Conservation (phyloP, 2,888 invertebrate genomes). For the Carabus problematicus region DNA sequence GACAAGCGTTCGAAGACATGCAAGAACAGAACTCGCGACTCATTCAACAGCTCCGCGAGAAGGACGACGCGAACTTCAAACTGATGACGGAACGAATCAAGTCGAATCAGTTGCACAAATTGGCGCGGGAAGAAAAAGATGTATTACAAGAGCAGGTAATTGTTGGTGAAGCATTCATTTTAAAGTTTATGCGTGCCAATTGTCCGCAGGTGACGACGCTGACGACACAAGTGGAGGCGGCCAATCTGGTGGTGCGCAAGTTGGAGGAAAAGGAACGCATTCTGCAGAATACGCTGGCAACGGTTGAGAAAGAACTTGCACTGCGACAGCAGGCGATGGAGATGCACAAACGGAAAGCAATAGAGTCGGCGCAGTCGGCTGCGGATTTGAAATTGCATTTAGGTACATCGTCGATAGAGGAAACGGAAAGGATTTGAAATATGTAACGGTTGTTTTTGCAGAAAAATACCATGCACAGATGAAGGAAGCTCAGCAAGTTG, state of each 20-base stretch:
- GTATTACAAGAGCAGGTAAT: constrained; percentile 86
- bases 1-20: constrained; percentile 99
- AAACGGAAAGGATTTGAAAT: constrained; percentile 2
- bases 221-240: constrained; percentile 91
- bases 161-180: too few relatives aligned
- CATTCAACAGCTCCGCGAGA: constrained; percentile 93
- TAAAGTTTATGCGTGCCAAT: constrained; percentile 53
- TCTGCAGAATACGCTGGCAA: constrained; percentile 88
- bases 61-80: constrained; percentile 98
- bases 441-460: constrained; percentile 51
- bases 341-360: constrained; percentile 96
- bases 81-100: constrained; percentile 97
- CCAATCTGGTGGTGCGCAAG: constrained; percentile 91
- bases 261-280: constrained; percentile 95
- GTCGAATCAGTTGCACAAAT: constrained; percentile 93
- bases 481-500: constrained; percentile 96
- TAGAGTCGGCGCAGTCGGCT: constrained; percentile 96
- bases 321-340: constrained; percentile 96
- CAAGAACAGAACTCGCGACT: constrained; percentile 97
- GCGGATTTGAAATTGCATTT: constrained; percentile 96
- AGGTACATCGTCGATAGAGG: constrained; percentile 59
- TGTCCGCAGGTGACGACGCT: constrained; percentile 71
- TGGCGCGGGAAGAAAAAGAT: constrained; percentile 93
- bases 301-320: constrained; percentile 92
- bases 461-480: constrained; percentile 98